A percentile compares a stretch with the other conserved stretches of the same genome.
Evolutionary conservation across 2,797 vertebrate genomes (phyloP).

Genomic region (Acanthiza pusilla): DNA sequence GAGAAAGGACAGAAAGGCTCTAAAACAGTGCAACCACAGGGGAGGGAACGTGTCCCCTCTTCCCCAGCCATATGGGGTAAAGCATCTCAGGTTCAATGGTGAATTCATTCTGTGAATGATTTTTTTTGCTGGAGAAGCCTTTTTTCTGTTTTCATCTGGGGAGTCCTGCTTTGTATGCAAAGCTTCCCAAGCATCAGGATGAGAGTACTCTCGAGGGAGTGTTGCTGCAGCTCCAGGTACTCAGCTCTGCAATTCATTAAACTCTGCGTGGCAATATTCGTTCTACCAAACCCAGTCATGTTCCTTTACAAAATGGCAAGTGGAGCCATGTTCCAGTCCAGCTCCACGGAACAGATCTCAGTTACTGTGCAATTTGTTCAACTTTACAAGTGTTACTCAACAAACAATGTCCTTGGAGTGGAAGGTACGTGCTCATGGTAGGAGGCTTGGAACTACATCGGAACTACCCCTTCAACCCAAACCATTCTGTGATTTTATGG

Average conservation of each 20-base stretch:
- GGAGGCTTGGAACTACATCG: neutral
- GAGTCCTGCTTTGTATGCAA: neutral
- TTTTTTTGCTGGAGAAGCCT: neutral
- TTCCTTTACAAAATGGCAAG: neutral
- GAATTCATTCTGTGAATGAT: neutral
- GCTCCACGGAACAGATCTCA: neutral
- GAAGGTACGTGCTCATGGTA: neutral
- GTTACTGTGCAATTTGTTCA: neutral
- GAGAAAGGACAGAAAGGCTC: too few relatives aligned
- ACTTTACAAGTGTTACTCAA: neutral
- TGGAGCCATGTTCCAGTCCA: neutral
- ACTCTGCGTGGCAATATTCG: neutral
- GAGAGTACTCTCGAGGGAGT: too few relatives aligned
- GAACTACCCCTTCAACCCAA: neutral
- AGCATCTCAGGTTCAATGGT: neutral
- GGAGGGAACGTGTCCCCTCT: neutral
- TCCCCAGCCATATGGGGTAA: rapidly evolving
- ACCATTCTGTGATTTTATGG: neutral
- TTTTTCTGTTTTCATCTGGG: neutral
- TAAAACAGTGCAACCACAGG: too few relatives aligned
- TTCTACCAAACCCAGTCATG: neutral
- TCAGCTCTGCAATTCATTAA: neutral
- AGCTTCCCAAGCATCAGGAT: too few relatives aligned
- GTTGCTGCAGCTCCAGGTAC: neutral
- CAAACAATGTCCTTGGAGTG: neutral